Evolutionary conservation across 2,113 vertebrate species (phyloP).

Genomic region (Melanerpes aurifrons): DNA sequence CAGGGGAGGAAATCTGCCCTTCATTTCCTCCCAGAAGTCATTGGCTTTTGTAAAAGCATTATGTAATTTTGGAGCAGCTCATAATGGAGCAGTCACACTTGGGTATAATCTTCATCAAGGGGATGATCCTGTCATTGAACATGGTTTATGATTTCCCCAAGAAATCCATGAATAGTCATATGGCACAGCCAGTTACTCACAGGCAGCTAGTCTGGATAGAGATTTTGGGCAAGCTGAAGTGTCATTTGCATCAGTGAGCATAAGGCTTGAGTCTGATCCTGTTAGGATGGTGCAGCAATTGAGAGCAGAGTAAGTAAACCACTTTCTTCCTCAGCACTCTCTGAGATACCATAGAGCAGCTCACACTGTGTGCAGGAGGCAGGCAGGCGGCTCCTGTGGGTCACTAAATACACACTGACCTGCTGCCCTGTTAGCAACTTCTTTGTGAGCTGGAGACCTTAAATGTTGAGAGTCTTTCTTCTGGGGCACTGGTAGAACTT

Average conservation of each 20-base stretch:
- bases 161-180: background rate
- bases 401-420: accelerated
- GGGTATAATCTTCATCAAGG: background rate
- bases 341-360: accelerated
- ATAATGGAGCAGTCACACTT: background rate
- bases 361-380: accelerated
- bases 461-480: background rate
- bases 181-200: background rate
- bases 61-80: background rate
- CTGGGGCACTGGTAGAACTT: background rate
- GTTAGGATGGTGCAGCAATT: background rate
- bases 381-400: accelerated
- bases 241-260: background rate
- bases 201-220: background rate
- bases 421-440: background rate
- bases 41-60: background rate
- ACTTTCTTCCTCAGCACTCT: background rate
- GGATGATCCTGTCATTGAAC: background rate
- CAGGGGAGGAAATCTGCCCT: background rate
- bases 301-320: background rate
- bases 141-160: background rate
- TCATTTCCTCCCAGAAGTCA: background rate
- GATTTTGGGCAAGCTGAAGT: background rate
- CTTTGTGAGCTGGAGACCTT: background rate
- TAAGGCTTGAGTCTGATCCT: background rate